Base-by-base conservation (phyloP, 1,140 invertebrate genomes). In the Drosophila varians region DNA sequence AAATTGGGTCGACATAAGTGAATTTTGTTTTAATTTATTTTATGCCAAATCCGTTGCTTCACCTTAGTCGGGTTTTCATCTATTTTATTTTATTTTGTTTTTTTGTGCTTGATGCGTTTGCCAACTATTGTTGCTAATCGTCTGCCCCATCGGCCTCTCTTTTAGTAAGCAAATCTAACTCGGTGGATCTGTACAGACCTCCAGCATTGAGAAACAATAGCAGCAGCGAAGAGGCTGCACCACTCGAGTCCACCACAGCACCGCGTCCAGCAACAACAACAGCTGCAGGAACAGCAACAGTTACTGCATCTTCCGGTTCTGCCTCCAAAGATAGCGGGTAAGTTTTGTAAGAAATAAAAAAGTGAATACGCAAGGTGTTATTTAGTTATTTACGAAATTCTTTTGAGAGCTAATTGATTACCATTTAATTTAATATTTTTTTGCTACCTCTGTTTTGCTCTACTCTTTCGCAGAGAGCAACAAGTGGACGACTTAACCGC, bases 111-210 rank as follows among this genome's bases (percentile, higher is more conserved):
- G 47, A 31, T 52, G 45, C 18, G 47, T 61, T 78, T 64, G 64
- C 40, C 38, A 74, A 74, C 49, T 73, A 31, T 60, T 60, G 62
- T 74, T 53, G 71, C 56, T 78, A 64, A 72, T 76, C 47, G 34
- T 68, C 55, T 43, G 54, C 36, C n/a, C n/a, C n/a, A n/a, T 31
- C 26, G 40, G 16, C 28, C 31, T 58, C 34, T 6, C 12, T 45
- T 71, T 25, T 42, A 90, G 89, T 89, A 51, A 84, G 71, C 52
- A 90, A 90, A 86, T 88, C 89, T 23, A 89, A 90, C 62, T 87
- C 89, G 38, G 80, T 90, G 54, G 90, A 90, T 71, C 66, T 91
- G 38, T 91, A 91, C 65, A 60, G 83, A 47, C 90, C 90, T 14
- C 90, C 90, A 60, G 87, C 90, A 38, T 65, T 91, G 28, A 82